Base-by-base conservation (phyloP, 2,888 invertebrate genomes). In the Phaonia tiefii region DNA sequence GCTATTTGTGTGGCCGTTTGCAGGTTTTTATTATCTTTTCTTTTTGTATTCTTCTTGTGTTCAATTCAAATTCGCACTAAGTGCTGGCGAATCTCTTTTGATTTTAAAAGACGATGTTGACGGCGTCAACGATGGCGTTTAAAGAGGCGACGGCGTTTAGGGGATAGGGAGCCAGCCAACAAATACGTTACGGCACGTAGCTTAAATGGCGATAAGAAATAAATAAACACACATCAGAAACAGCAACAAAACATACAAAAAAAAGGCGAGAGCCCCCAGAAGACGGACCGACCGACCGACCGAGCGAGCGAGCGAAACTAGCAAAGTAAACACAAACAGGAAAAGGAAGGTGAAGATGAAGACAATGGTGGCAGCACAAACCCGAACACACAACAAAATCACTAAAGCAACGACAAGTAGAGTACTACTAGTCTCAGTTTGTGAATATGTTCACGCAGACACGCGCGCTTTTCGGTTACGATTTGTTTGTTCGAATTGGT, bases 141-240 rank as follows among this genome's bases (percentile, higher is more conserved):
- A 11, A n/a, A 5, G 11, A 10, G 46, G 46, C 15, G 46, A 2
- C 15, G 17, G 46, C 15, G 17, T 13, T 4, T 46, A 5, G 25
- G 1, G 2, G 54, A n/a, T n/a, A n/a, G n/a, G 42, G 25, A 42
- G n/a, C 15, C 67, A 25, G 75, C 37, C 25, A 13, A 3, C 37
- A n/a, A 26, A 56, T 31, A 44, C 49, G 74, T 60, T 75, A 71
- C 74, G 71, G 58, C 65, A 58, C 74, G 67, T 67, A 74, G 67
- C 63, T 56, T 49, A 75, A 74, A 66, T 71, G 37, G 67, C 72
- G 75, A 75, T 74, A 81, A 77, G 72, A 81, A 74, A 46, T 20
- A 42, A 67, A 76, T 20, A 49, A 69, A 25, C 31, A 31, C 42
- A 66, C 39, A 26, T 22, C 63, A 51, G 17, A 31, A 37, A 8